Conservation (phyloP, 2,888 invertebrate species). For the Drosophila kambysellisi region DNA sequence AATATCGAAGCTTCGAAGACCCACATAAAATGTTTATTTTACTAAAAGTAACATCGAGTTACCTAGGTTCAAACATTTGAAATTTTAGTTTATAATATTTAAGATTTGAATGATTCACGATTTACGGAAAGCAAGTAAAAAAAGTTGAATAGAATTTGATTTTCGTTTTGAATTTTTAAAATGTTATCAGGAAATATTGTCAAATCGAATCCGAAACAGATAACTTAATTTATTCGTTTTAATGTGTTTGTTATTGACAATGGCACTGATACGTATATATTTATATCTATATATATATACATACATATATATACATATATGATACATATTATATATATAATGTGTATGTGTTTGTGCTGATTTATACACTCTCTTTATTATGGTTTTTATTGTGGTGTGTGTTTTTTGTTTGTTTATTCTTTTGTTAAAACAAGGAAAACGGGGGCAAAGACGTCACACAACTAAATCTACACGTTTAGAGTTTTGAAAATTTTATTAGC, state of each 20-base stretch:
- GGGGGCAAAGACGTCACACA: slow-evolving; percentile 73
- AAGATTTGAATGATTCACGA: too few relatives aligned
- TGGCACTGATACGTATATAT: slow-evolving; percentile 9
- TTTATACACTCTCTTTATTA: slow-evolving; percentile 13
- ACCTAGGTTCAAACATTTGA: not conserved
- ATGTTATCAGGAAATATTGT: not conserved
- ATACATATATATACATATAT: too few relatives aligned
- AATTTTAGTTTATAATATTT: too few relatives aligned
- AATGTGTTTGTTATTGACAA: slow-evolving; percentile 32
- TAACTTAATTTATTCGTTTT: not conserved
- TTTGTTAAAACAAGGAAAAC: slow-evolving; percentile 38
- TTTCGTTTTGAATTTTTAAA: not conserved
- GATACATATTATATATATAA: slow-evolving; percentile 2
- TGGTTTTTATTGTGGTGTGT: slow-evolving; percentile 12
- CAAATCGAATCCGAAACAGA: slow-evolving; percentile 1
- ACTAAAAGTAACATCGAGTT: not conserved
- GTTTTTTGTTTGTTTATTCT: slow-evolving; percentile 13
- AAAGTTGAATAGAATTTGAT: not conserved
- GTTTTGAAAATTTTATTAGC: slow-evolving; percentile 61
- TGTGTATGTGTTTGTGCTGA: slow-evolving; percentile 23
- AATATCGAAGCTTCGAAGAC: not conserved
- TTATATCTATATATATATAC: too few relatives aligned
- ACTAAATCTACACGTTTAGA: slow-evolving; percentile 73
- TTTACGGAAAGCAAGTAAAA: not conserved
- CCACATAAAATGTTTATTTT: not conserved